Evolutionary conservation across 2,113 vertebrate genomes (phyloP).

Genomic region (rabbit (Oryctolagus cuniculus)): mOryCun1.1 NC_091435.1:84212001-84212500

Average conservation of each 20-base stretch:
- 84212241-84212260: background rate
- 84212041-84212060: background rate
- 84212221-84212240: background rate
- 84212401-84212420: slow-evolving; percentile 22
- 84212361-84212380: background rate
- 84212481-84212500: slow-evolving; percentile 34
- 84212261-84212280: slow-evolving; percentile 8
- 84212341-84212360: background rate
- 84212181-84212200: background rate
- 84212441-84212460: slow-evolving; percentile 29
- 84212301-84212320: background rate
- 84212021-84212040: background rate
- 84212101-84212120: background rate
- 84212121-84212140: background rate
- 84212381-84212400: slow-evolving; percentile 17
- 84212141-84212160: slow-evolving; percentile 12
- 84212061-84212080: background rate
- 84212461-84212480: slow-evolving; percentile 47
- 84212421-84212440: slow-evolving; percentile 1
- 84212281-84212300: background rate
- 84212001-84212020: background rate
- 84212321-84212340: slow-evolving; percentile 13
- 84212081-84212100: background rate
- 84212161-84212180: background rate
- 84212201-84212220: background rate